Conservation (phyloP, 2,888 invertebrate species). For the Empis livida region DNA sequence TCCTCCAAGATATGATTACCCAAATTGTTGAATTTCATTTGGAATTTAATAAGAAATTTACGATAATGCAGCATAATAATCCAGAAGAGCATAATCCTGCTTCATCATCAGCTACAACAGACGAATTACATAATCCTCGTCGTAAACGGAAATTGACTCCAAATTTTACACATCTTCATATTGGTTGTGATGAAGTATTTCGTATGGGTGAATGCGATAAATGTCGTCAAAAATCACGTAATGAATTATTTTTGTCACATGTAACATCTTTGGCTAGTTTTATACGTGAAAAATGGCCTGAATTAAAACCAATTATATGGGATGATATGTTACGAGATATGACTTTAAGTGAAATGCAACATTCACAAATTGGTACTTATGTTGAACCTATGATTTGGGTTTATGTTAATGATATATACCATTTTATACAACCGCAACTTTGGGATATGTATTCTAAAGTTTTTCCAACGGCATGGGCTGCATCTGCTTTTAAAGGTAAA, state of each 20-base stretch:
- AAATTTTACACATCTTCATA: conserved; percentile 45
- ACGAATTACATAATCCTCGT: conserved; percentile 4
- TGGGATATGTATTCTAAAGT: conserved; percentile 57
- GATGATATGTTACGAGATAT: conserved; percentile 66
- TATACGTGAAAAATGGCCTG: conserved; percentile 44
- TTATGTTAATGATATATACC: conserved; percentile 57
- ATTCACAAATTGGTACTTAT: conserved; percentile 47
- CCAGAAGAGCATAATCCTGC: not conserved
- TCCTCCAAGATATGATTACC: conserved; percentile 53
- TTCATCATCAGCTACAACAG: conserved; percentile 3
- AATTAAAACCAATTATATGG: conserved; percentile 56
- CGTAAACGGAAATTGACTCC: conserved; percentile 16
- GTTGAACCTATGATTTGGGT: conserved; percentile 77
- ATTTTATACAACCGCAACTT: conserved; percentile 39
- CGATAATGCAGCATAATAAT: not conserved
- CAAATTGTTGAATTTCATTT: conserved; percentile 43
- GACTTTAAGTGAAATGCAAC: conserved; percentile 44
- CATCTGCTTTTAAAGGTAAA: conserved; percentile 63
- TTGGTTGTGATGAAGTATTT: conserved; percentile 63
- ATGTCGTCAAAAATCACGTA: conserved; percentile 38
- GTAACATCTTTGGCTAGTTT: conserved; percentile 46
- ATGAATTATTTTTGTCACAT: conserved; percentile 49
- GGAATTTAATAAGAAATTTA: conserved; percentile 13
- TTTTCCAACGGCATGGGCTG: conserved; percentile 57
- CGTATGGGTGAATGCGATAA: conserved; percentile 54